These are phyloP conservation scores for Tetranychus truncatus DNA, from an alignment of 2,888 invertebrate genomes.

Conservation along the genomic window DNA sequence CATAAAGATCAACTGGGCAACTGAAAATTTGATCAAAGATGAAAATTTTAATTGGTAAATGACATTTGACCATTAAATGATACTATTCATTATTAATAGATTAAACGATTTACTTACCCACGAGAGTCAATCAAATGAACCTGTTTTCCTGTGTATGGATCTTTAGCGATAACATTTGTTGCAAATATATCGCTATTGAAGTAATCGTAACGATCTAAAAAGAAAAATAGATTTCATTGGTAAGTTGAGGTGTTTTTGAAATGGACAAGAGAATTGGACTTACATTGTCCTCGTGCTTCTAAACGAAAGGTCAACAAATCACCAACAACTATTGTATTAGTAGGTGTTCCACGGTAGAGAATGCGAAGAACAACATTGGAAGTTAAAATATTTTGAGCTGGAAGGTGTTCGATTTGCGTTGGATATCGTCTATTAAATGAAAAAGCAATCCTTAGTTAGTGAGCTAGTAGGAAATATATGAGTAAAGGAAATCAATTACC, in stretches of 20 bases:
- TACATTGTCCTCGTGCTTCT: conserved; percentile 60
- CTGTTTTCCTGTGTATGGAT: conserved; percentile 73
- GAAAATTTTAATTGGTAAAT: neutral
- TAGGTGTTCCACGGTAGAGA: conserved; percentile 70
- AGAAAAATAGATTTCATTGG: neutral
- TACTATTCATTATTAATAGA: too few relatives aligned
- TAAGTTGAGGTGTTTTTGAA: neutral
- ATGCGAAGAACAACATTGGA: conserved; percentile 68
- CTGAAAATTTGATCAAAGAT: conserved; percentile 35
- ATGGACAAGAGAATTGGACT: conserved; percentile 18
- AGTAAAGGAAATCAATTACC: conserved; percentile 19
- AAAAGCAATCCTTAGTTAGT: neutral
- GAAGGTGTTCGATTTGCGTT: conserved; percentile 74
- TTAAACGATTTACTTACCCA: conserved; percentile 42
- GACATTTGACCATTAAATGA: neutral
- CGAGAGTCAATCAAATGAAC: conserved; percentile 72
- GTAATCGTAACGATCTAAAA: conserved; percentile 27
- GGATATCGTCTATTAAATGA: conserved; percentile 45
- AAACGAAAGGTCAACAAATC: conserved; percentile 72
- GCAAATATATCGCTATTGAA: conserved; percentile 55
- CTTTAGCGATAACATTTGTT: conserved; percentile 73
- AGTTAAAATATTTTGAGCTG: conserved; percentile 73
- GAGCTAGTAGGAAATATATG: neutral
- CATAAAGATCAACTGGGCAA: conserved; percentile 66
- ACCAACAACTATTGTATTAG: conserved; percentile 78